phyloP scores from a whole-genome alignment of 1,140 invertebrate species.

The Paraescarpia echinospica region DNA sequence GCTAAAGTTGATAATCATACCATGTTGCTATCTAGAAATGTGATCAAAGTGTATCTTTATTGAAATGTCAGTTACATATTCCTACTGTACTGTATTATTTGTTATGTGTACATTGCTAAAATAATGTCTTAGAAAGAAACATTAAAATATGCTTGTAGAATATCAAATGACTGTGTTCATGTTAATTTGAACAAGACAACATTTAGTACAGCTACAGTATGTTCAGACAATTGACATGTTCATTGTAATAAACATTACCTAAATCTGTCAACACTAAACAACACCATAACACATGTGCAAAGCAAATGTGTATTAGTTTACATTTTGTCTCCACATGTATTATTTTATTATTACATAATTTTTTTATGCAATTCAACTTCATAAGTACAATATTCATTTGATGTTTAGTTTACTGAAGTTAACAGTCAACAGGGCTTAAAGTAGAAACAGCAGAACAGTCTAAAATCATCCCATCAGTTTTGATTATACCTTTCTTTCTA shows the following conservation, averaged over 20 bases:
- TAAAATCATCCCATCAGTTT: background rate
- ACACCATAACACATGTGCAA: background rate
- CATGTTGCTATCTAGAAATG: background rate
- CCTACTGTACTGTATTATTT: background rate
- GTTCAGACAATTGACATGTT: background rate
- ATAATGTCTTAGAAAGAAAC: background rate
- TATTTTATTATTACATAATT: background rate
- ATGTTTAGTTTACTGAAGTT: background rate
- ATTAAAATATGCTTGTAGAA: slow-evolving; percentile 6
- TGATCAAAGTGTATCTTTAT: background rate
- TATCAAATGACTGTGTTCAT: background rate
- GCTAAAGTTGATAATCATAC: background rate
- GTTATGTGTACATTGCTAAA: background rate
- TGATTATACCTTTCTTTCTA: background rate
- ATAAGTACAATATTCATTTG: background rate
- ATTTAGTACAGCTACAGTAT: background rate
- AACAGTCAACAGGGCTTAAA: background rate
- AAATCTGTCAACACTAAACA: background rate
- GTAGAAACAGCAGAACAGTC: background rate
- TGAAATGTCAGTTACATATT: background rate
- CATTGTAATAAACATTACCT: background rate
- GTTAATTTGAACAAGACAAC: background rate
- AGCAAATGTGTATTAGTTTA: background rate
- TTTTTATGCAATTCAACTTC: background rate
- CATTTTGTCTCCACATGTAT: no score